Conservation (phyloP, 2,113 vertebrate species). For the Ammodramus savannarum region DNA sequence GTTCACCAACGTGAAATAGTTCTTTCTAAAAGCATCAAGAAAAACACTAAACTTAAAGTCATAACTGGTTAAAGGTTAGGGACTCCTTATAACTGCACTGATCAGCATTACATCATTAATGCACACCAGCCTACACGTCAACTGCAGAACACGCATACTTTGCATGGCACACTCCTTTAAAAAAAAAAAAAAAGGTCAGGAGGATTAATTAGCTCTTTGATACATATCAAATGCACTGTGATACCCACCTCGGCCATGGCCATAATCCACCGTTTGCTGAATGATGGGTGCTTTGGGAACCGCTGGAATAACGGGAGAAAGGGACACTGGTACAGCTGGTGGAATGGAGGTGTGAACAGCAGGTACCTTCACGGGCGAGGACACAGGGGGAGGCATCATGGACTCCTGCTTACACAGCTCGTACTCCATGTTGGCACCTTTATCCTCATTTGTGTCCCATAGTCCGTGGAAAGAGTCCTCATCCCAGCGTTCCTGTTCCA, state of each 20-base stretch:
- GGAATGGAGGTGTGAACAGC: constrained; percentile 61
- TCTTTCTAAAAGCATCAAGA: neutral
- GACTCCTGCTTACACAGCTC: constrained; percentile 60
- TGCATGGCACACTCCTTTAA: rapidly evolving
- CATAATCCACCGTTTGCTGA: constrained; percentile 95
- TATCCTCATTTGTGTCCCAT: constrained; percentile 83
- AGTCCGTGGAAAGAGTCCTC: constrained; percentile 83
- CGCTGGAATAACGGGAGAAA: constrained; percentile 69
- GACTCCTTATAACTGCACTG: neutral
- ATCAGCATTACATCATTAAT: neutral
- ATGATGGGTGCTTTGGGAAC: constrained; percentile 78
- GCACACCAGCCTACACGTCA: neutral
- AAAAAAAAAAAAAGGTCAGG: neutral
- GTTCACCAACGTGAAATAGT: neutral
- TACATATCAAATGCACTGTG: neutral
- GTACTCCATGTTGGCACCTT: constrained; percentile 75
- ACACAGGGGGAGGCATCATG: constrained; percentile 53
- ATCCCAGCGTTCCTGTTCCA: constrained; percentile 79
- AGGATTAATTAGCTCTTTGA: neutral
- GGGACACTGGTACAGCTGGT: constrained; percentile 52
- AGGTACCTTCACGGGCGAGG: constrained; percentile 60
- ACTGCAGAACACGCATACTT: neutral
- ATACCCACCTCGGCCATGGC: constrained; percentile 82
- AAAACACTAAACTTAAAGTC: neutral
- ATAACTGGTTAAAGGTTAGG: neutral